Conservation (phyloP, 2,888 invertebrate genomes). For the Thymelicus acteon region DNA sequence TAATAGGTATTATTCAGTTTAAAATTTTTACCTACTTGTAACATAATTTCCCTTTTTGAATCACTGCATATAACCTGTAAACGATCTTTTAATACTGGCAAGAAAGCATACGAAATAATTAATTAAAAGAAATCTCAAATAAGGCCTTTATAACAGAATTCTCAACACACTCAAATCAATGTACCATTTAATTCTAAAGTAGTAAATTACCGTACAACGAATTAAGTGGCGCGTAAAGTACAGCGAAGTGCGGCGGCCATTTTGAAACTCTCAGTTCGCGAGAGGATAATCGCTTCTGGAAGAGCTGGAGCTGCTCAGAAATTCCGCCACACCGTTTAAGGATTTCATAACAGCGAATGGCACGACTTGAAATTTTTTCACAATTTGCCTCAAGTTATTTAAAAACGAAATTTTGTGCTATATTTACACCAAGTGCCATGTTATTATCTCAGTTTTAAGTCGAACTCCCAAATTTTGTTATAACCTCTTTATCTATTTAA, state of each 20-base stretch:
- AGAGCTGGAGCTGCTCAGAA: slow-evolving; percentile 45
- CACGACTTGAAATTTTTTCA: slow-evolving; percentile 29
- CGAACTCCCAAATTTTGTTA: neutral
- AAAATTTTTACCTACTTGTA: too few relatives aligned
- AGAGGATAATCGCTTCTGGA: slow-evolving; percentile 51
- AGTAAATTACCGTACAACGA: slow-evolving; percentile 49
- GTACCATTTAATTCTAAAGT: slow-evolving; percentile 3
- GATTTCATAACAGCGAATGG: slow-evolving; percentile 27
- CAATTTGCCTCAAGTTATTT: slow-evolving; percentile 33
- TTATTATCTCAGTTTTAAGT: neutral
- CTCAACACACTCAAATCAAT: slow-evolving; percentile 2
- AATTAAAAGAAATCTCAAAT: too few relatives aligned
- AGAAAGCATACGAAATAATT: too few relatives aligned
- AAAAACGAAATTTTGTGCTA: slow-evolving; percentile 33
- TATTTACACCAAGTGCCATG: slow-evolving; percentile 29
- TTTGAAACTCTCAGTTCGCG: slow-evolving; percentile 45
- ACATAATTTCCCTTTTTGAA: too few relatives aligned
- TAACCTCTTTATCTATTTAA: too few relatives aligned
- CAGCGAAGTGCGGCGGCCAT: slow-evolving; percentile 45
- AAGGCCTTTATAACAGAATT: neutral
- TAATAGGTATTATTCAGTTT: too few relatives aligned
- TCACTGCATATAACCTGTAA: too few relatives aligned
- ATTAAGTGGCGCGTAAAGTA: slow-evolving; percentile 46
- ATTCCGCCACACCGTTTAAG: slow-evolving; percentile 44
- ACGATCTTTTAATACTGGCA: too few relatives aligned